Evolutionary conservation across 2,888 invertebrate species (phyloP).

Genomic region (Penaeus monodon): DNA sequence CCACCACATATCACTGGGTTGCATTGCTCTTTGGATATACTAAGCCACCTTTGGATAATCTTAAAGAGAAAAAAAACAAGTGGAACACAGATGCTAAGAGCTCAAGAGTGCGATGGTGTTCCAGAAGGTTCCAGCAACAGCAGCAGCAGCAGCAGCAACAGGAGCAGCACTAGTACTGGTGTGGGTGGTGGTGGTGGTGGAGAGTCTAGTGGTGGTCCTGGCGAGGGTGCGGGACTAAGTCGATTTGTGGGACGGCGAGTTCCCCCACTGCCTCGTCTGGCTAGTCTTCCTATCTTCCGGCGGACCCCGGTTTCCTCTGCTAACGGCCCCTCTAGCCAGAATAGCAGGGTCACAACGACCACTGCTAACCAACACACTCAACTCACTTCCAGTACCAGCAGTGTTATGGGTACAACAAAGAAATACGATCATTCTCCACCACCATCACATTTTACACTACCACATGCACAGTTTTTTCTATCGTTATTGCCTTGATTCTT

Average conservation of each 20-base stretch:
- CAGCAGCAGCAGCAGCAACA: slow-evolving; percentile 16
- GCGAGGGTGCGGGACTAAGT: slow-evolving; percentile 21
- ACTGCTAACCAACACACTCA: slow-evolving; percentile 21
- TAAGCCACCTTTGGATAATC: background rate
- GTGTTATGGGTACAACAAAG: slow-evolving; percentile 11
- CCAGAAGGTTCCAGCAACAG: slow-evolving; percentile 21
- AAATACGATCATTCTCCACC: slow-evolving; percentile 11
- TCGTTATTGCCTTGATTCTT: background rate
- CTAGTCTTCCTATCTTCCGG: slow-evolving; percentile 18
- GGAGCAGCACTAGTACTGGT: slow-evolving; percentile 7
- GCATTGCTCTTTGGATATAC: slow-evolving; percentile 17
- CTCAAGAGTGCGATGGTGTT: slow-evolving; percentile 21
- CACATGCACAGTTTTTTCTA: background rate
- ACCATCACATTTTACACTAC: slow-evolving; percentile 18
- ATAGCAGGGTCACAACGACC: background rate
- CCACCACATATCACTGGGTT: background rate
- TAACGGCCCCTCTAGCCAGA: slow-evolving; percentile 1
- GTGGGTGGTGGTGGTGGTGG: slow-evolving; percentile 21
- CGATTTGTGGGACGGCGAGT: slow-evolving; percentile 13
- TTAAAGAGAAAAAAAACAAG: background rate
- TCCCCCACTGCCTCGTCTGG: slow-evolving; percentile 20
- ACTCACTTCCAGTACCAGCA: slow-evolving; percentile 19
- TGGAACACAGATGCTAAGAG: slow-evolving; percentile 21
- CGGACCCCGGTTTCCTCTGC: slow-evolving; percentile 8
- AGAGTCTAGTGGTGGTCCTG: slow-evolving; percentile 11